Percentiles rank a stretch among this genome's conserved stretches.
Conservation (phyloP, 2,113 vertebrate species). For the Pyrgilauda ruficollis region DNA sequence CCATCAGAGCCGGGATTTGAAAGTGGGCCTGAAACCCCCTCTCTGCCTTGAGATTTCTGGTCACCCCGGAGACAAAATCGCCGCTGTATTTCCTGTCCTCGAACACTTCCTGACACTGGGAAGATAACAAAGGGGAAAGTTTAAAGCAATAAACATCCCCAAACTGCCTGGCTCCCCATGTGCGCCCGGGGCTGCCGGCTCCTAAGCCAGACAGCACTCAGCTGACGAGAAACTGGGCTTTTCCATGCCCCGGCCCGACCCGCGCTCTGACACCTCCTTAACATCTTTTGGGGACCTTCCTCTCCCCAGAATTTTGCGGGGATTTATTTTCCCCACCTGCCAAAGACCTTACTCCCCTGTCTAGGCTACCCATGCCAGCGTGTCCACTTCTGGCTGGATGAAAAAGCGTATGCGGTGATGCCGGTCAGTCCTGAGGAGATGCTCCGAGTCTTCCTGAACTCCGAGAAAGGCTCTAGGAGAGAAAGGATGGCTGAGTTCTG, state of each 20-base stretch:
- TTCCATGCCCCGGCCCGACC: background rate
- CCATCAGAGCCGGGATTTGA: background rate
- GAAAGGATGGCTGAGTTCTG: background rate
- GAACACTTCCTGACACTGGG: constrained; percentile 39
- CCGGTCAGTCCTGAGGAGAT: background rate
- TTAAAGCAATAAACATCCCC: constrained; percentile 55
- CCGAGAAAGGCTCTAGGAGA: background rate
- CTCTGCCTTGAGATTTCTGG: background rate
- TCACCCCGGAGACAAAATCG: constrained; percentile 7
- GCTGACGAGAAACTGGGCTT: background rate
- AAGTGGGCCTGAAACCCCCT: background rate
- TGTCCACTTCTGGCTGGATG: background rate
- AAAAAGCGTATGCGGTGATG: background rate
- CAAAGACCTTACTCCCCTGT: background rate
- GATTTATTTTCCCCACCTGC: background rate
- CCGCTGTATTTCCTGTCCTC: constrained; percentile 23
- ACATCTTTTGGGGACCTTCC: background rate
- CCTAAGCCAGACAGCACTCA: background rate
- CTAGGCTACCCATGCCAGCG: background rate
- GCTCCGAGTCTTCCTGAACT: background rate
- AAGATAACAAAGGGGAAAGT: constrained; percentile 64
- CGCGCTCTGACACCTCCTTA: background rate
- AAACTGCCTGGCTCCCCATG: background rate
- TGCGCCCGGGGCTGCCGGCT: background rate
- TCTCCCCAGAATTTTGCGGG: fast-evolving